Evolutionary conservation across 2,113 vertebrate species (phyloP).

Genomic region (Ochotona princeps): DNA sequence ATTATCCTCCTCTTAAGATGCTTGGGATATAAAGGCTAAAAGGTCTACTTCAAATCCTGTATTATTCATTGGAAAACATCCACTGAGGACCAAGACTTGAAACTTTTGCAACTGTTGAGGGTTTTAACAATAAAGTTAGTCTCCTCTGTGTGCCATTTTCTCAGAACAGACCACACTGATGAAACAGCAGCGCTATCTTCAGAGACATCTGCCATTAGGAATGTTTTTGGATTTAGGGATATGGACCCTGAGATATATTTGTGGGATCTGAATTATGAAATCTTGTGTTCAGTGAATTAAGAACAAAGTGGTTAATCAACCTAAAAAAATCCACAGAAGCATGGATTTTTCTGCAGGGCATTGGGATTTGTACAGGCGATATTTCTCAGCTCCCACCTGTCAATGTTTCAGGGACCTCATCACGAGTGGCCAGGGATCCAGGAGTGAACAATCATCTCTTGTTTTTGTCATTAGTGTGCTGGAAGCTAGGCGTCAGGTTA

Average conservation of each 20-base stretch:
- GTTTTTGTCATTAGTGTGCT: constrained; percentile 5
- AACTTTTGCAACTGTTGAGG: constrained; percentile 26
- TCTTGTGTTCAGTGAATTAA: constrained; percentile 23
- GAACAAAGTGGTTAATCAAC: constrained; percentile 37
- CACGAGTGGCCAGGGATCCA: neutral
- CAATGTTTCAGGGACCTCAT: neutral
- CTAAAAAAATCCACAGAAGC: neutral
- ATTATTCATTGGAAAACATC: constrained; percentile 72
- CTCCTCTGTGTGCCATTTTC: neutral
- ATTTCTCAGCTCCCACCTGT: neutral
- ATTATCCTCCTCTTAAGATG: constrained; percentile 48
- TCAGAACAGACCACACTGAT: neutral
- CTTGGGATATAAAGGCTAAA: constrained; percentile 67
- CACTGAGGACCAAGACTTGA: constrained; percentile 42
- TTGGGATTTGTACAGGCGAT: no score
- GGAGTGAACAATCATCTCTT: neutral
- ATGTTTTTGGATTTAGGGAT: neutral
- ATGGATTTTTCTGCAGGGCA: neutral
- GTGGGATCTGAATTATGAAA: neutral
- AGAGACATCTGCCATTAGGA: neutral
- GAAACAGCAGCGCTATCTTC: neutral
- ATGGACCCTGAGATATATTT: neutral
- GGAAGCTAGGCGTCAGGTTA: neutral
- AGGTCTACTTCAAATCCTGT: constrained; percentile 70
- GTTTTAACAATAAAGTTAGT: constrained; percentile 1